These are phyloP conservation scores for Nanger granti DNA, from an alignment of 2,113 vertebrate genomes.

Conservation along the genomic window DNA sequence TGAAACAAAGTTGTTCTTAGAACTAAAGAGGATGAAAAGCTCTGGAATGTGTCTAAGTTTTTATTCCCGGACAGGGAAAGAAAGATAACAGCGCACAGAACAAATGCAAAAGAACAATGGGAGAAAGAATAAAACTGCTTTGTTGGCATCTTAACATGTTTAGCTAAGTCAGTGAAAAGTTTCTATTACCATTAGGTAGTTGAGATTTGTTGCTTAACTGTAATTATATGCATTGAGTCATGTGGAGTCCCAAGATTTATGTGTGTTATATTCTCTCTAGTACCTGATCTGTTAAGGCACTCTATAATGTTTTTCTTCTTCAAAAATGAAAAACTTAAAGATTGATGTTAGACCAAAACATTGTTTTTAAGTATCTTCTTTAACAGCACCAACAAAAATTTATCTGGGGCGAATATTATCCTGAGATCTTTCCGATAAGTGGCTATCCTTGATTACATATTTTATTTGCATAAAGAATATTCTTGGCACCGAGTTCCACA, in stretches of 20 bases:
- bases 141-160: not conserved
- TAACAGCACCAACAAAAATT: not conserved
- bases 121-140: not conserved
- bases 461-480: slow-evolving; percentile 14
- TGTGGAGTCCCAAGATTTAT: not conserved
- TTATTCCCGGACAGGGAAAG: not conserved
- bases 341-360: not conserved
- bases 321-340: not conserved
- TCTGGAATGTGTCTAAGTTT: not conserved
- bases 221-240: not conserved
- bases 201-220: not conserved
- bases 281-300: not conserved
- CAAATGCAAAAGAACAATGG: not conserved
- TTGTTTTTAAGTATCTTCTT: not conserved
- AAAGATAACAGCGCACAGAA: not conserved
- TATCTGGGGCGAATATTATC: not conserved
- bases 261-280: not conserved
- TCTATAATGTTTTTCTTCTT: not conserved
- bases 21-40: not conserved
- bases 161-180: not conserved
- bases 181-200: not conserved
- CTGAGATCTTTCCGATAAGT: not conserved
- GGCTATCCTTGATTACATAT: not conserved
- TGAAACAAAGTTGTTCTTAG: not conserved
- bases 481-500: not conserved